phyloP scores from a whole-genome alignment of 2,113 vertebrate genomes.

The Seriola rivoliana region DNA sequence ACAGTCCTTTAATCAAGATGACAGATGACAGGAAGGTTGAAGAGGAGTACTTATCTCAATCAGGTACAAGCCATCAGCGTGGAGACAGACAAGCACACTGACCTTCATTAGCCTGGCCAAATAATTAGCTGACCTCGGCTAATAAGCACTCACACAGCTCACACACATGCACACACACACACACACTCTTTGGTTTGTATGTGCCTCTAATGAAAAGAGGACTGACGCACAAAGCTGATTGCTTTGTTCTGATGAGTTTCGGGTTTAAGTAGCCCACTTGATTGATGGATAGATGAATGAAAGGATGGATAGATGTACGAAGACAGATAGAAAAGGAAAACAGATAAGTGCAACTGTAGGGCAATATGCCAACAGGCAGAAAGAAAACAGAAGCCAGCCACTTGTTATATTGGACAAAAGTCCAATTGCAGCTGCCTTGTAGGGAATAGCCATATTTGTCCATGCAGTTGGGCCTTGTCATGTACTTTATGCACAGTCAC shows the following conservation, averaged over 20 bases:
- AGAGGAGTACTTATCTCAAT: constrained; percentile 83
- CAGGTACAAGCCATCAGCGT: constrained; percentile 73
- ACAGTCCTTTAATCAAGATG: constrained; percentile 71
- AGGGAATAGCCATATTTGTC: constrained; percentile 42
- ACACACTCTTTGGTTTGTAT: constrained; percentile 51
- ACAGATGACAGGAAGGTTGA: constrained; percentile 78
- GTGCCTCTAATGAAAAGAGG: constrained; percentile 75
- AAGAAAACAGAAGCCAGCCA: constrained; percentile 22
- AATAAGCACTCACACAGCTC: constrained; percentile 76
- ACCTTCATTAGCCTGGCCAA: constrained; percentile 86
- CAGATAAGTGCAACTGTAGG: constrained; percentile 34
- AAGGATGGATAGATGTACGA: constrained; percentile 41
- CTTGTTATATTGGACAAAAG: constrained; percentile 35
- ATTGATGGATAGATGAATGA: constrained; percentile 68
- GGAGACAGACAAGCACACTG: constrained; percentile 79
- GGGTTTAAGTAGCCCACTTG: constrained; percentile 72
- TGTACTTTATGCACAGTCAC: constrained; percentile 80
- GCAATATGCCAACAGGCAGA: constrained; percentile 26
- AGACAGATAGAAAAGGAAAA: constrained; percentile 53
- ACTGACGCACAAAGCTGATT: constrained; percentile 71
- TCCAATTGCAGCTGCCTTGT: constrained; percentile 34
- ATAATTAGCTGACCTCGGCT: constrained; percentile 86
- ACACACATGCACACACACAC: constrained; percentile 42
- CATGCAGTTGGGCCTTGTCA: constrained; percentile 43
- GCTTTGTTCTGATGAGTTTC: constrained; percentile 81